phyloP scores from a whole-genome alignment of 2,888 invertebrate species.

The Electrophaes corylata region DNA sequence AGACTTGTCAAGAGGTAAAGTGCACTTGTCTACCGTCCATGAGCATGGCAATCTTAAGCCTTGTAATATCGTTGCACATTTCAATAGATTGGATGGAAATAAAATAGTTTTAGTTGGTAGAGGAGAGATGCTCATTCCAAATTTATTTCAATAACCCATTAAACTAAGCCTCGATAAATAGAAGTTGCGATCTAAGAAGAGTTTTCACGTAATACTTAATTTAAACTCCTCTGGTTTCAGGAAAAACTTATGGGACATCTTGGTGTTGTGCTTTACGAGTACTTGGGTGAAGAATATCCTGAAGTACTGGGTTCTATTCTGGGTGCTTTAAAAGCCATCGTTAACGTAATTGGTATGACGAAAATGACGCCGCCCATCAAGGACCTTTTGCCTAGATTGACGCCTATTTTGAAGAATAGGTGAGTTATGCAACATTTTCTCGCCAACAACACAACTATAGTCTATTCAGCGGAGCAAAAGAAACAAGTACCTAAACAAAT shows the following conservation, averaged over 20 bases:
- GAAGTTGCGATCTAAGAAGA: not conserved
- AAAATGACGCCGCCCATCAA: constrained; percentile 99
- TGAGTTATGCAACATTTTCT: constrained; percentile 60
- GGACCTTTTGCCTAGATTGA: constrained; percentile 97
- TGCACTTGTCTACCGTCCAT: not conserved
- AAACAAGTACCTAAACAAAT: no score
- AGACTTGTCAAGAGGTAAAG: constrained; percentile 97
- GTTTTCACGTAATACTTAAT: not conserved
- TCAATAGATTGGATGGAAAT: no score
- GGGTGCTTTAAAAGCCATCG: constrained; percentile 99
- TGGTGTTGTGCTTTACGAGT: constrained; percentile 99
- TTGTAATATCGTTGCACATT: no score
- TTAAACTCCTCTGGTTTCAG: constrained; percentile 59
- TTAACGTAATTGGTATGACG: constrained; percentile 99
- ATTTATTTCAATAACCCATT: no score
- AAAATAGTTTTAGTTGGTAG: no score
- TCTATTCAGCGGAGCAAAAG: no score
- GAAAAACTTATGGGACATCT: constrained; percentile 99
- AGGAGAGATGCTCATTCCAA: no score
- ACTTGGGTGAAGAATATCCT: constrained; percentile 99
- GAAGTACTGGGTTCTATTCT: constrained; percentile 99
- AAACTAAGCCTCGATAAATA: no score
- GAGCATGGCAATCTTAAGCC: no score
- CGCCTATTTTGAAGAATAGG: constrained; percentile 99
- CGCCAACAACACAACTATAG: not conserved